These are phyloP conservation scores for Cacatua alba DNA, from an alignment of 2,113 vertebrate species.

Conservation along the genomic window DNA sequence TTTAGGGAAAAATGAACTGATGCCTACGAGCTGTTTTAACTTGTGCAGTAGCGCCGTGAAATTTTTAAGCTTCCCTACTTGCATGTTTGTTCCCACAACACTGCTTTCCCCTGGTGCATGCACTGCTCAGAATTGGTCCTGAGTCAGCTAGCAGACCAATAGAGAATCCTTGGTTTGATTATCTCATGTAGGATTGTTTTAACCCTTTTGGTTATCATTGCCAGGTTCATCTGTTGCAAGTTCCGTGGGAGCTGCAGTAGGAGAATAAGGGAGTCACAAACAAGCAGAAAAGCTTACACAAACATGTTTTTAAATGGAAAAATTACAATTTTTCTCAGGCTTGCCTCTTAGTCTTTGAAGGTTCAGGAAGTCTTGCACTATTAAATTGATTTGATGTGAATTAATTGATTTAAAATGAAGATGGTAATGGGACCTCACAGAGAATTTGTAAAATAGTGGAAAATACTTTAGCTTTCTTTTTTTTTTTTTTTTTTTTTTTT, in stretches of 20 bases:
- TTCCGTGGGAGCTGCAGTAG: neutral
- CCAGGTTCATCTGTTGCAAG: neutral
- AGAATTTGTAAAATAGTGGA: neutral
- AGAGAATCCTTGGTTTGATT: neutral
- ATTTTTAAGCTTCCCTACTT: neutral
- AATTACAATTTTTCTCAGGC: neutral
- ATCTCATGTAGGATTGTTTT: neutral
- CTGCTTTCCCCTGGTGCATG: neutral
- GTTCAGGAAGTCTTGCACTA: neutral
- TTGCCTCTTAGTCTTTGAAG: neutral
- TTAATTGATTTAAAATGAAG: neutral
- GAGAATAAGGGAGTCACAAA: neutral
- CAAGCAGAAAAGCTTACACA: neutral
- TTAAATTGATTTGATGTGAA: neutral
- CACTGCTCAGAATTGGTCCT: neutral
- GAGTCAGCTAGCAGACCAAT: neutral
- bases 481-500: neutral
- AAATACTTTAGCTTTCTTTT: neutral
- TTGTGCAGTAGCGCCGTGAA: neutral
- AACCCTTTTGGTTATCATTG: neutral
- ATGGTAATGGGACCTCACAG: neutral
- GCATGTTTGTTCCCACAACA: fast-evolving
- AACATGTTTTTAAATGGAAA: neutral
- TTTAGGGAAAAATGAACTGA: neutral
- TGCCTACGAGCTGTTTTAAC: neutral